Percentiles rank a stretch among this genome's conserved stretches.
Evolutionary conservation across 2,888 invertebrate species (phyloP).

Genomic region (Fragum fragum): DNA sequence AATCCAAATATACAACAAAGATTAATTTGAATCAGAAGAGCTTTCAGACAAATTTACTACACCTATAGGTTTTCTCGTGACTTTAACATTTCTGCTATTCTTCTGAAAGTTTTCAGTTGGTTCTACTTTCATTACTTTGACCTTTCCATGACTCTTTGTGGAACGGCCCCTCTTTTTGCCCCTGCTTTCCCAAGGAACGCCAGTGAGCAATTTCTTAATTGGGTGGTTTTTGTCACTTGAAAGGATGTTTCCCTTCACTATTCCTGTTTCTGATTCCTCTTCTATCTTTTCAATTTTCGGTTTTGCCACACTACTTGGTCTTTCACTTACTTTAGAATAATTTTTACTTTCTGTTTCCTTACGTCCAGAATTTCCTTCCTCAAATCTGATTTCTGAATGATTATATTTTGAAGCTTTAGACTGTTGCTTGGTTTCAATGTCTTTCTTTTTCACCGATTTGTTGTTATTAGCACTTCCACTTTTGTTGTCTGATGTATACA

Average conservation of each 20-base stretch:
- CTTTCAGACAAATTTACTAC: conserved; percentile 63
- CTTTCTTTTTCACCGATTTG: neutral
- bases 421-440: neutral
- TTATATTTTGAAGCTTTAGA: neutral
- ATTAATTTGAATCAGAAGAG: conserved; percentile 47
- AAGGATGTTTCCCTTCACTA: neutral
- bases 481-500: no score
- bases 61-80: conserved; percentile 39
- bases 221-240: conserved; percentile 39
- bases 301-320: neutral
- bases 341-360: neutral
- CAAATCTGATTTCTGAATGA: neutral
- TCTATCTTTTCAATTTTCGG: neutral
- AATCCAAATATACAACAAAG: no score
- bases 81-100: conserved; percentile 17
- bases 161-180: conserved; percentile 27
- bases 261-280: neutral
- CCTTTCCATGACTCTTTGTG: conserved; percentile 31
- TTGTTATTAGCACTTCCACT: neutral
- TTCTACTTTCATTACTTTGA: conserved; percentile 13
- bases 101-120: conserved; percentile 42
- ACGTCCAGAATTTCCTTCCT: neutral
- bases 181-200: conserved; percentile 58
- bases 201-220: conserved; percentile 45
- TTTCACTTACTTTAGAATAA: neutral